These are phyloP conservation scores for cat (Felis catus) DNA, from an alignment of 2,113 vertebrate genomes.

Conservation along the genomic window F.catus_Fca126_mat1.0 CM031417.1:108549501-108550000, in stretches of 20 bases:
- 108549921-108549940: slow-evolving; percentile 23
- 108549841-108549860: slow-evolving; percentile 67
- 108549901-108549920: slow-evolving; percentile 33
- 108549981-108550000: slow-evolving; percentile 17
- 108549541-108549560: slow-evolving; percentile 74
- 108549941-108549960: slow-evolving; percentile 17
- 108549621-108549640: slow-evolving; percentile 47
- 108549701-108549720: slow-evolving; percentile 63
- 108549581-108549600: slow-evolving; percentile 56
- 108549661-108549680: slow-evolving; percentile 7
- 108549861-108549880: slow-evolving; percentile 67
- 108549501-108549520: slow-evolving; percentile 72
- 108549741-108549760: background rate
- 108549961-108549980: slow-evolving; percentile 45
- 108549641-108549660: background rate
- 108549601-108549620: slow-evolving; percentile 63
- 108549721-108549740: slow-evolving; percentile 61
- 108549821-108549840: slow-evolving; percentile 32
- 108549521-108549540: slow-evolving; percentile 72
- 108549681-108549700: slow-evolving; percentile 69
- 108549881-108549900: slow-evolving; percentile 71
- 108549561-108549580: slow-evolving; percentile 49
- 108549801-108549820: slow-evolving; percentile 44
- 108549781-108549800: slow-evolving; percentile 54
- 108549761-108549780: slow-evolving; percentile 48